A percentile compares a stretch with the other conserved stretches of the same genome.
Evolutionary conservation across 2,888 invertebrate genomes (phyloP).

Genomic region (Nemurella pictetii): DNA sequence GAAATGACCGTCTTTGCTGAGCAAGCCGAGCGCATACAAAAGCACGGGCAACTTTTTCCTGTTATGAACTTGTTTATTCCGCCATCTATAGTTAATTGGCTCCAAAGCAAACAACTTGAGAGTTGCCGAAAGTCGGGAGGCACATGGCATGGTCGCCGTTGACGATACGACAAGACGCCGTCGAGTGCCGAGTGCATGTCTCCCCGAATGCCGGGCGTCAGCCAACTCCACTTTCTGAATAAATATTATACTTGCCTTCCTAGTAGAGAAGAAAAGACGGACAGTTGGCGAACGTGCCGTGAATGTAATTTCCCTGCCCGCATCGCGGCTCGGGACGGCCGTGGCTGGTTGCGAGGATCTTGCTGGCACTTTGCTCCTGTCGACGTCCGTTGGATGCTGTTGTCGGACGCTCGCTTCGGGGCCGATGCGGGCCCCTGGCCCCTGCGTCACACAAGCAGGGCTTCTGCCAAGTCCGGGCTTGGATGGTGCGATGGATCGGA

Average conservation of each 20-base stretch:
- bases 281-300: constrained; percentile 29
- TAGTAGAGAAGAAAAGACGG: constrained; percentile 11
- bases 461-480: too few relatives aligned
- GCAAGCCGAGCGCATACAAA: neutral
- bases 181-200: neutral
- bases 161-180: neutral
- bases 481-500: too few relatives aligned
- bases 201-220: neutral
- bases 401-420: too few relatives aligned
- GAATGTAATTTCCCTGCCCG: constrained; percentile 23
- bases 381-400: too few relatives aligned
- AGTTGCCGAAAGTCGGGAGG: neutral
- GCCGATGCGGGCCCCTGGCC: too few relatives aligned
- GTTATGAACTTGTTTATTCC: neutral
- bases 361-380: too few relatives aligned
- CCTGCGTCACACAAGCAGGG: too few relatives aligned
- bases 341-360: too few relatives aligned
- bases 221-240: constrained; percentile 27
- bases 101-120: constrained; percentile 22
- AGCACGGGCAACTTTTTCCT: neutral
- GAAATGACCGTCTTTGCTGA: neutral
- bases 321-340: neutral
- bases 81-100: constrained; percentile 17
- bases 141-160: too few relatives aligned
- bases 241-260: constrained; percentile 31